phyloP scores from a whole-genome alignment of 2,113 vertebrate species.

The Platichthys flesus region DNA sequence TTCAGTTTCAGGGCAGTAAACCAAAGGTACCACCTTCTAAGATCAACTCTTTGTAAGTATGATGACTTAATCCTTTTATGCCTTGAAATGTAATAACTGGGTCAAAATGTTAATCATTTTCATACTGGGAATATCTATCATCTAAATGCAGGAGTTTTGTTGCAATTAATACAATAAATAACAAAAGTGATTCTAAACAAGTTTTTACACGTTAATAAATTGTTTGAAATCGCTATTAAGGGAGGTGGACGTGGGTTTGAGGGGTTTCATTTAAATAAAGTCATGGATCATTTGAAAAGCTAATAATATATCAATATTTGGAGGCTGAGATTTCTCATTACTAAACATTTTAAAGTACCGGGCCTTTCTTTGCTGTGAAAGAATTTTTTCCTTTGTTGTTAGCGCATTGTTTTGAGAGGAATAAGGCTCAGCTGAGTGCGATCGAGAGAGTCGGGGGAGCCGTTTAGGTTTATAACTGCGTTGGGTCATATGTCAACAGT shows the following conservation, averaged over 20 bases:
- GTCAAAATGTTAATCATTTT: no score
- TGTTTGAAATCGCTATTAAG: not conserved
- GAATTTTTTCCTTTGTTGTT: conserved; percentile 48
- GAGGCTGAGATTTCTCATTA: not conserved
- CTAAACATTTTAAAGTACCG: not conserved
- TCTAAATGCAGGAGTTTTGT: no score
- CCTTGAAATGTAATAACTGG: no score
- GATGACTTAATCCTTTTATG: no score
- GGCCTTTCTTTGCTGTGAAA: conserved; percentile 21
- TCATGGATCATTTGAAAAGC: not conserved
- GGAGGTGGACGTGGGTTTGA: not conserved
- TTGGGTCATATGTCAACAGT: conserved; percentile 70
- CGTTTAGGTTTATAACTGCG: conserved; percentile 69
- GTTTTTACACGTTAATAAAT: not conserved
- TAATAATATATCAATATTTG: not conserved
- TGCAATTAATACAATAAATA: no score
- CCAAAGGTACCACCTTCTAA: not conserved
- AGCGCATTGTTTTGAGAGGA: conserved; percentile 54
- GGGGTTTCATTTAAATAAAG: not conserved
- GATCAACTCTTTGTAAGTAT: not conserved
- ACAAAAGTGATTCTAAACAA: not conserved
- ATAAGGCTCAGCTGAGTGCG: conserved; percentile 57
- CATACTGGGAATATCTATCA: no score
- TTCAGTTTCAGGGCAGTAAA: conserved; percentile 9
- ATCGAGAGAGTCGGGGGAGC: conserved; percentile 63